Evolutionary conservation across 2,797 vertebrate genomes (phyloP), one percentile per base, ranked within the genome.

Genomic region (Dromococcyx pavoninus): DNA sequence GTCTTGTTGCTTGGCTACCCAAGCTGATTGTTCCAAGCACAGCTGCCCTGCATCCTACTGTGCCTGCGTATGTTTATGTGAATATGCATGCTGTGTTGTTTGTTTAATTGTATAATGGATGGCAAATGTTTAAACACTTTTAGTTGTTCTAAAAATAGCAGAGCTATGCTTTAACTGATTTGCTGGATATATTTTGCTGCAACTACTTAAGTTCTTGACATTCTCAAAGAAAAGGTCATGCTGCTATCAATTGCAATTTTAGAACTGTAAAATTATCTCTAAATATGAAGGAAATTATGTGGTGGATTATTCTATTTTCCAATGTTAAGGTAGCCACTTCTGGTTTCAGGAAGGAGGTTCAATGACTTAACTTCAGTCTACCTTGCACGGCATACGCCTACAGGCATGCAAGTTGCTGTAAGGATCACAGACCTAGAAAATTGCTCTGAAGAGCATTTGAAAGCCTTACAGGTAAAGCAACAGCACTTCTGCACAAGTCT

Each of bases 361-460:
- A 99, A 99, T 95, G 98, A 99, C 96, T 97, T 99, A 97, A 99
- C 99, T 96, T 98, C 98, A 94, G 98, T 99, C 93, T 98, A 98
- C 96, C 98, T 99, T 97, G 99, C 98, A 3, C 98, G 98, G n/a
- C 99, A 99, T 94, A 97, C 97, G 33, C 99, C 99, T 11, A 98
- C 99, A 7, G 98, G 98, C 80, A 98, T 97, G 57, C 98, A 98
- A 96, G 98, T 99, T 94, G 99, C 99, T 6, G 94, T 99, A 86
- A 99, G 98, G 97, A 98, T 98, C 90, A 99, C 99, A 95, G 99
- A 99, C 97, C 97, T 99, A 96, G 99, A 99, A 75, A 98, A 98
- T 92, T 99, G 99, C 97, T 99, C 98, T 2, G 99, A 99, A 95
- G 99, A 99, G 73, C 99, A 99, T 94, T 97, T 99, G 88, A 98